Evolutionary conservation across 2,888 invertebrate species (phyloP).

Genomic region (Empis livida): DNA sequence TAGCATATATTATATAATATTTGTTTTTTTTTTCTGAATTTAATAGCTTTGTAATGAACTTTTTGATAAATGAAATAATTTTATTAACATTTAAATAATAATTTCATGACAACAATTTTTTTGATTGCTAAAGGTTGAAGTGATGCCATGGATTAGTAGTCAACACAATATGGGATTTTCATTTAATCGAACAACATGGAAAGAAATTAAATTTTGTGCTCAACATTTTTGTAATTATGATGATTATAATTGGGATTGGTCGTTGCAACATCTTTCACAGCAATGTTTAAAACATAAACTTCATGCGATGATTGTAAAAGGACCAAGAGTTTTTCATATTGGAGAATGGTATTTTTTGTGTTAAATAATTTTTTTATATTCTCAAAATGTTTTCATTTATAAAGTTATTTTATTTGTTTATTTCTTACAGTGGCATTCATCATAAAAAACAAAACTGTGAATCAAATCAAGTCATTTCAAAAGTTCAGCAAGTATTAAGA

Average conservation of each 20-base stretch:
- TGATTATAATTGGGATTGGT: constrained; percentile 99
- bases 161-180: constrained; percentile 99
- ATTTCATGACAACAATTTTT: not conserved
- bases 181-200: constrained; percentile 81
- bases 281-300: constrained; percentile 64
- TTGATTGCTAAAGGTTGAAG: constrained; percentile 64
- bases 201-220: constrained; percentile 63
- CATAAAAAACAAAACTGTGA: constrained; percentile 88
- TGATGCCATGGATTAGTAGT: constrained; percentile 89
- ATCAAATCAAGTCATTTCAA: constrained; percentile 69
- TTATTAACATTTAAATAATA: not conserved
- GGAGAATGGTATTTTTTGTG: constrained; percentile 73
- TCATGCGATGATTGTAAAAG: constrained; percentile 78
- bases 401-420: no score
- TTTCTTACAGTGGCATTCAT: constrained; percentile 95
- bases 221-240: constrained; percentile 89
- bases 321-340: constrained; percentile 94
- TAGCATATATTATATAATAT: no score
- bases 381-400: constrained; percentile 6
- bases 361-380: constrained; percentile 2
- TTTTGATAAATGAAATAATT: not conserved
- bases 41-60: no score
- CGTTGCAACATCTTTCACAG: constrained; percentile 80
- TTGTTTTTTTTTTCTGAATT: no score
- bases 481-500: constrained; percentile 66